Evolutionary conservation across 92 coral and sea anemone genomes (phyloP).

Genomic region (Porites cylindrica): DNA sequence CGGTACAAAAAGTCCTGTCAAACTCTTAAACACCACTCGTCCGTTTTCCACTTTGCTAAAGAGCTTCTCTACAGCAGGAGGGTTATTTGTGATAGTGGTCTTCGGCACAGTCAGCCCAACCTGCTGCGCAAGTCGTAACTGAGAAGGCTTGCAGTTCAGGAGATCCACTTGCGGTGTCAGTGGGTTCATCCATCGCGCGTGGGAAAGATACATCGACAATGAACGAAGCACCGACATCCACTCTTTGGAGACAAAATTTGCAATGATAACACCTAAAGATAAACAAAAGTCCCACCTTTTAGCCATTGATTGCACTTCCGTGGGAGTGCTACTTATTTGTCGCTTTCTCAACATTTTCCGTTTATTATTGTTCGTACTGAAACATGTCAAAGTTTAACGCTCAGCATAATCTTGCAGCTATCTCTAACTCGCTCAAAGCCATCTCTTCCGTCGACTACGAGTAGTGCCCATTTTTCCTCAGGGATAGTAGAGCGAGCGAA

Average conservation of each 20-base stretch:
- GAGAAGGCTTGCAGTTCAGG: slow-evolving; percentile 47
- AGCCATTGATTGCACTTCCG: not conserved
- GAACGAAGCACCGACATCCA: slow-evolving; percentile 67
- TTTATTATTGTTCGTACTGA: too few species aligned
- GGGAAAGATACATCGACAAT: slow-evolving; percentile 32
- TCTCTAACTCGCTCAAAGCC: too few species aligned
- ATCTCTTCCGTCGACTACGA: too few species aligned
- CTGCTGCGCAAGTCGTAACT: slow-evolving; percentile 49
- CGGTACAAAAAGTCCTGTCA: slow-evolving; percentile 53
- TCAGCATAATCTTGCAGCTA: too few species aligned
- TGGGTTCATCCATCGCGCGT: slow-evolving; percentile 59
- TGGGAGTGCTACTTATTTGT: too few species aligned
- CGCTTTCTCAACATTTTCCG: too few species aligned
- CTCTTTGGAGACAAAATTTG: slow-evolving; percentile 57
- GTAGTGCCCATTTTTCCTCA: too few species aligned
- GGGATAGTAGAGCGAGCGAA: too few species aligned
- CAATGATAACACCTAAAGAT: slow-evolving; percentile 20
- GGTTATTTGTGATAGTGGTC: slow-evolving; percentile 59
- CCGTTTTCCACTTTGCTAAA: slow-evolving; percentile 37
- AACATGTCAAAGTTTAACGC: too few species aligned
- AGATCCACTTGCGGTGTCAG: slow-evolving; percentile 20
- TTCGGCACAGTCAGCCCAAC: slow-evolving; percentile 64
- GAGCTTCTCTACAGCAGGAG: slow-evolving; percentile 53
- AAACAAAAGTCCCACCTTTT: too few species aligned
- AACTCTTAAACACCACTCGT: slow-evolving; percentile 59